Conservation (phyloP, 1,140 invertebrate genomes). For the Megalopta genalis region DNA sequence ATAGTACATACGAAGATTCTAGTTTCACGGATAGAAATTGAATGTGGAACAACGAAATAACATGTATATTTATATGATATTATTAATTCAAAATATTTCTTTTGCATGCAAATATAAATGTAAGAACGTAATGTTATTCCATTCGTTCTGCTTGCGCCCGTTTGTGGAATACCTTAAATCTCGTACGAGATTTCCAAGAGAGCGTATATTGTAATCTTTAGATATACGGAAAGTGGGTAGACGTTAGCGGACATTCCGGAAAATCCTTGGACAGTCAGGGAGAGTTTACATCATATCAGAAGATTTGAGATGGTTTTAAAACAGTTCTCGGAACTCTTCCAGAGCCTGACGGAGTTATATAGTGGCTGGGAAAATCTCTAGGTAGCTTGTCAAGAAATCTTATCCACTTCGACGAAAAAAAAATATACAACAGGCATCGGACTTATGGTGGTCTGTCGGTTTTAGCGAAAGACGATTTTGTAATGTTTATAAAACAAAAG, state of each 20-base stretch:
- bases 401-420: not conserved
- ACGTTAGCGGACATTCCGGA: not conserved
- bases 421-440: not conserved
- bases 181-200: too few relatives aligned
- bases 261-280: not conserved
- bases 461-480: too few relatives aligned
- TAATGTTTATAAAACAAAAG: too few relatives aligned
- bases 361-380: not conserved
- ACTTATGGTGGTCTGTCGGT: too few relatives aligned
- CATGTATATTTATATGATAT: too few relatives aligned
- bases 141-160: not conserved
- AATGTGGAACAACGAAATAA: too few relatives aligned
- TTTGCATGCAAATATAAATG: too few relatives aligned
- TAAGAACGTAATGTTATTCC: not conserved
- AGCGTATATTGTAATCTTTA: not conserved
- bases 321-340: conserved; percentile 7
- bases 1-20: too few relatives aligned
- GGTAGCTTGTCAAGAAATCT: not conserved
- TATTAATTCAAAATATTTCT: not conserved
- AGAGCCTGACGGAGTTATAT: not conserved
- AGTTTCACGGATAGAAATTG: too few relatives aligned
- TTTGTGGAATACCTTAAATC: not conserved
- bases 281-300: conserved; percentile 6
- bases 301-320: conserved; percentile 8
- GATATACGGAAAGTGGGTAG: not conserved